Evolutionary conservation across 2,888 invertebrate genomes (phyloP).

Genomic region (Kryphioiulus occultus): DNA sequence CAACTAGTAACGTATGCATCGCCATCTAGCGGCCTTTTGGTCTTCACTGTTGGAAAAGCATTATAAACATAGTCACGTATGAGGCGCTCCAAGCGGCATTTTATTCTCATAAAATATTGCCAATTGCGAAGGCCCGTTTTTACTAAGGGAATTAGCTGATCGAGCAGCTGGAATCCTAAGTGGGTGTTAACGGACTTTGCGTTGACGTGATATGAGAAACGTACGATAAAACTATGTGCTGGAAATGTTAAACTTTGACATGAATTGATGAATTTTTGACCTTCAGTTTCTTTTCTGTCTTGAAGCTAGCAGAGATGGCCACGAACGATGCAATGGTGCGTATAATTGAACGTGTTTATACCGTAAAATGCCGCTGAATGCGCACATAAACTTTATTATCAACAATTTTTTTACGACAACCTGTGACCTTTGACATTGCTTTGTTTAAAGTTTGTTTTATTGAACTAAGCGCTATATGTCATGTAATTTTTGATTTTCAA

Average conservation of each 20-base stretch:
- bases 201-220: not conserved
- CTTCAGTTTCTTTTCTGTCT: not conserved
- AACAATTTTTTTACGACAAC: not conserved
- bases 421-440: not conserved
- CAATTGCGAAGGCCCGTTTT: too few relatives aligned
- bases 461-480: not conserved
- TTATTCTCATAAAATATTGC: too few relatives aligned
- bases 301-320: not conserved
- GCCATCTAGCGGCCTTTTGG: too few relatives aligned
- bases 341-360: not conserved
- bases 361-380: too few relatives aligned
- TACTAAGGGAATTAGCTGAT: not conserved
- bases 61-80: too few relatives aligned
- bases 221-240: not conserved
- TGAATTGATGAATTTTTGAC: not conserved
- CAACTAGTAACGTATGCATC: too few relatives aligned
- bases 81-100: too few relatives aligned
- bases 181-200: not conserved
- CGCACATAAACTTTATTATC: not conserved
- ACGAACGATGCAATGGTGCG: not conserved
- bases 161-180: not conserved
- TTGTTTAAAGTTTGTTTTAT: not conserved
- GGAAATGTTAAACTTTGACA: constrained; percentile 23
- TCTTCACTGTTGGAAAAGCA: too few relatives aligned
- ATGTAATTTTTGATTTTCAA: not conserved